Evolutionary conservation across 2,888 invertebrate genomes (phyloP), one percentile per base, ranked within the genome.

Genomic region (Drosophila infuscata): DNA sequence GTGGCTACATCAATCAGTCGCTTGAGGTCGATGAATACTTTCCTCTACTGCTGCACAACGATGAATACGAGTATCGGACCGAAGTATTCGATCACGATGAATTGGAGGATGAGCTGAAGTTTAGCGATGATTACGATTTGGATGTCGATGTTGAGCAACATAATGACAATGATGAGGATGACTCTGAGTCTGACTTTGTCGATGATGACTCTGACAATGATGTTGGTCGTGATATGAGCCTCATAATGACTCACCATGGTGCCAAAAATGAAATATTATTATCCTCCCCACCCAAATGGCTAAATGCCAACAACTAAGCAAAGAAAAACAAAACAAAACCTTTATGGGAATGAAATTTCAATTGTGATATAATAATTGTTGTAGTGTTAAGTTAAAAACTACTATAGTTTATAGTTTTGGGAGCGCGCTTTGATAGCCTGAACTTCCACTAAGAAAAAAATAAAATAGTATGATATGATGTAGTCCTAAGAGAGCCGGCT

Each of bases 1-100:
- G 97, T 96, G 97, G 97, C 95, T 98, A 97, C 95, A 95, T 96
- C 94, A 97, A 97, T 95, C 97, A 97, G 95, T 97, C 97, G 95
- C 95, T 96, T 95, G 96, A 96, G 94, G 97, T 97, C 94, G 97
- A 97, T 96, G 97, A 97, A 94, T 96, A 97, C 94, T 98, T 98
- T 95, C 97, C 97, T 93, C 95, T 95, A 91, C 93, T 95, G 91
- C 74, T 41, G 60, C 61, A 79, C 46, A 93, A 93, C 46, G 91
- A 91, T 70, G 89, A 90, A 49, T 88, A 81, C 70, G 91, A 90
- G 32, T 89, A 90, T 70, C 85, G 83, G 58, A 83, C 85, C 33
- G 91, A 89, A 72, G 65, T 88, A 54, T 90, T 89, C 67, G 91
- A 92, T 67, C 90, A 92, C 66, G 90, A 91, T 52, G 92, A 91